Base-by-base conservation (phyloP, 1,140 invertebrate genomes). In the Drosophila bipectinata region DNA sequence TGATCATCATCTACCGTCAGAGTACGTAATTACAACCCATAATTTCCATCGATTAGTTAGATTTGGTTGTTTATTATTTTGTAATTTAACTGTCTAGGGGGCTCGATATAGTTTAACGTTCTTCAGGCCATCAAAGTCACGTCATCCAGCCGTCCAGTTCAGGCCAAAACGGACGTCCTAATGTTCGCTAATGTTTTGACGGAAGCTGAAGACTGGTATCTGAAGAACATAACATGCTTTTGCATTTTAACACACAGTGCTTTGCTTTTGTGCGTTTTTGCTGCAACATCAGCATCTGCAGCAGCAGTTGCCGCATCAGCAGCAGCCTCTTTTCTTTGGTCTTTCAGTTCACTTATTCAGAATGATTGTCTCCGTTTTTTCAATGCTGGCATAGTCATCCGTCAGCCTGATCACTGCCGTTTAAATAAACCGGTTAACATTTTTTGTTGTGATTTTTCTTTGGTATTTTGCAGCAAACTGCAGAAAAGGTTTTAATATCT, bases 391-490 rank as follows among this genome's bases (percentile, higher is more conserved):
- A 59, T 61, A 59, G 61, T 76, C 73, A 68, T 76, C 63, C 72
- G 55, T 64, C 81, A 79, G 68, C 56, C 48, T 77, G 79, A 82
- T 82, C 73, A 64, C 82, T 68, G 77, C 68, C 57, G 77, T 81
- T 85, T 85, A 72, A 82, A 82, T 72, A 85, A 85, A 85, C 81
- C 81, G 81, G 79, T 82, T 82, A 81, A 82, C 68, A 77, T 64
- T 79, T 81, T 81, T 81, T 81, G 68, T 81, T 77, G 73, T 66
- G 81, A 88, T 85, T 82, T 84, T 88, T 85, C 83, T 85, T 85
- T 75, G 81, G 82, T 79, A 87, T 84, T 85, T 77, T 61, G 68
- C 68, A 1, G 57, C 57, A 85, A 76, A 80, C 61, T 73, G 67
- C 79, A 85, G 64, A 66, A 69, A 15, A 61, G 58, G 60, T 74